Evolutionary conservation across 1,140 invertebrate genomes (phyloP), one percentile per base, ranked within the genome.

Genomic region (Meloidogyne chitwoodi): DNA sequence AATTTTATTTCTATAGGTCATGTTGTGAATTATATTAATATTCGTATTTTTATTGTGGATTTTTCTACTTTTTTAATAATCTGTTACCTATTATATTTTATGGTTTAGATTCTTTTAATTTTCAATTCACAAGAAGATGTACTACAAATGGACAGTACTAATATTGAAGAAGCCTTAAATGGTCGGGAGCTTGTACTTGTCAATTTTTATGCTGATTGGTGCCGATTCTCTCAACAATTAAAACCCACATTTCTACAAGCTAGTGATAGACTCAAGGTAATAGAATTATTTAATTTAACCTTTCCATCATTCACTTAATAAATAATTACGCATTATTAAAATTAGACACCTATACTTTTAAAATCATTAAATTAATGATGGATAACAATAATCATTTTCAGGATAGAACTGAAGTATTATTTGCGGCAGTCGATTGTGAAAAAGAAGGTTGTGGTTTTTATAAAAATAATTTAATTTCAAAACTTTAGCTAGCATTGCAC

Each of bases 371-470:
- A 34, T 41, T 38, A 70, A 22, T 44, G 66, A 61, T 74, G 24
- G 61, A 56, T 77, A 80, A 72, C 77, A 72, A 27, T 67, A 83
- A 84, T 34, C 4, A 64, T 26, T 64, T 73, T 22, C 14, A 73
- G 70, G 70, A 77, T 94, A 80, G 80, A 85, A 31, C 93, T 6
- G 92, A 91, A 88, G 93, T 98, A 26, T 92, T 96, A 12, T 92
- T 98, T 90, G 96, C 92, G 56, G 96, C 96, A 91, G 93, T 99
- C 8, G 95, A 99, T 88, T 97, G 95, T 90, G 96, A 99, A 88
- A 91, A 90, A 84, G 93, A 98, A 90, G 91, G 92, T 93, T 89
- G 4, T 1, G 0, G 1, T 56, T 90, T 89, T 88, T 78, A 22
- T 76, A 22, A 8, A 22, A 76, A 24, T 34, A 38, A 34, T 72